Evolutionary conservation across 2,113 vertebrate genomes (phyloP).

Genomic region (Pampusana beccarii): DNA sequence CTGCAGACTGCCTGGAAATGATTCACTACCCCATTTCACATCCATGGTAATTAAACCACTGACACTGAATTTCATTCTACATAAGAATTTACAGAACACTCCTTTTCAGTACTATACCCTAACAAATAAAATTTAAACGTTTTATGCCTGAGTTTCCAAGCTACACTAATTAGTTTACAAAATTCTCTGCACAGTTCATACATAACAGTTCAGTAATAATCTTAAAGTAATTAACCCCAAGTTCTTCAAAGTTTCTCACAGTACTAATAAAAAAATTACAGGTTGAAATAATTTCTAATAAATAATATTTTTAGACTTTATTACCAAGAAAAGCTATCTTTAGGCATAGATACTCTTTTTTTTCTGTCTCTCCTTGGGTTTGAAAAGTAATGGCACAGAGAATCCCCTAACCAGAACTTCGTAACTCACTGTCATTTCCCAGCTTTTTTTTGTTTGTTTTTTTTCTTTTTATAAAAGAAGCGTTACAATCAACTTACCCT

Average conservation of each 20-base stretch:
- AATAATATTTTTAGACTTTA: neutral
- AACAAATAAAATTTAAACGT: neutral
- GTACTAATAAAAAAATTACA: neutral
- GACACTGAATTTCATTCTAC: neutral
- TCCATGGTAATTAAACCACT: slow-evolving; percentile 1
- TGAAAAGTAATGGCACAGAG: neutral
- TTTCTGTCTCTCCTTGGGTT: neutral
- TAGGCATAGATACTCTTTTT: neutral
- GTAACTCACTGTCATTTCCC: neutral
- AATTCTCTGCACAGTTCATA: neutral
- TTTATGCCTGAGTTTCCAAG: neutral
- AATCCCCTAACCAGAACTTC: neutral
- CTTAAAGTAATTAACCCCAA: neutral
- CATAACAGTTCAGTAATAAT: neutral
- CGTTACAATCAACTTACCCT: slow-evolving; percentile 79
- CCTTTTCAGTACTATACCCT: neutral
- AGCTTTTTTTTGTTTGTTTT: neutral
- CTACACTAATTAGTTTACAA: neutral
- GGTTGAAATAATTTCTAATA: neutral
- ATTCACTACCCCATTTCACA: slow-evolving; percentile 2
- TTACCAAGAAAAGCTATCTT: neutral
- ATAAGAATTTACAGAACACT: neutral
- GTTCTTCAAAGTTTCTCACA: neutral
- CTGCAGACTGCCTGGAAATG: slow-evolving; percentile 7
- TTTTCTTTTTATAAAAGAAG: neutral